phyloP scores from a whole-genome alignment of 2,797 vertebrate species.

The Sebastes miniatus region DNA sequence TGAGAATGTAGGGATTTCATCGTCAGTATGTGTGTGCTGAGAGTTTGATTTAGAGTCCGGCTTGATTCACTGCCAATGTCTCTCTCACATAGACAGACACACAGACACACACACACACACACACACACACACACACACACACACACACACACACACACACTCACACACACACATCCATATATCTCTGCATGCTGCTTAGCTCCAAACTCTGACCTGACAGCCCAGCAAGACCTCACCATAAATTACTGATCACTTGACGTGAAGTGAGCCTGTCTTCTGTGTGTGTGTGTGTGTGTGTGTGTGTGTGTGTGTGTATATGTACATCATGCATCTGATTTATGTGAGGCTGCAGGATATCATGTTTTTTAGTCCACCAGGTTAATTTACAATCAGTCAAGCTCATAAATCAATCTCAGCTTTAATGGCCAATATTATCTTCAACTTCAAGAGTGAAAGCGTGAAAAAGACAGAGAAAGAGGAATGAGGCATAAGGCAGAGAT shows the following conservation, averaged over 20 bases:
- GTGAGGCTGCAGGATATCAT: not conserved
- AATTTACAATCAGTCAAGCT: constrained; percentile 64
- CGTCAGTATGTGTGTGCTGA: not conserved
- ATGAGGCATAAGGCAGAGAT: not conserved
- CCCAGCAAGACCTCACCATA: constrained; percentile 53
- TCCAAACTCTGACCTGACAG: constrained; percentile 60
- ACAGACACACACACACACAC: not conserved
- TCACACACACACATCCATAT: not conserved
- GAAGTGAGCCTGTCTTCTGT: constrained; percentile 29
- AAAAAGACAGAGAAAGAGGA: not conserved
- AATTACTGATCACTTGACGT: constrained; percentile 69
- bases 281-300: not conserved
- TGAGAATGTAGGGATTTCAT: constrained; percentile 14
- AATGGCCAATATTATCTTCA: constrained; percentile 68
- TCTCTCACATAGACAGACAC: not conserved
- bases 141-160: not conserved
- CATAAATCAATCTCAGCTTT: constrained; percentile 75
- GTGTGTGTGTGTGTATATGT: not conserved
- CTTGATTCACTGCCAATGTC: constrained; percentile 55
- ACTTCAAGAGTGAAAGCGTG: not conserved
- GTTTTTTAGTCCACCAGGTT: constrained; percentile 69
- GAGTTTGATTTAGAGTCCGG: constrained; percentile 11
- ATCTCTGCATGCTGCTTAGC: constrained; percentile 10
- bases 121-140: not conserved
- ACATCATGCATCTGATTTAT: constrained; percentile 73